These are phyloP conservation scores for Drosophila sechellia DNA, from an alignment of 1,140 invertebrate genomes.

Conservation along the genomic window DNA sequence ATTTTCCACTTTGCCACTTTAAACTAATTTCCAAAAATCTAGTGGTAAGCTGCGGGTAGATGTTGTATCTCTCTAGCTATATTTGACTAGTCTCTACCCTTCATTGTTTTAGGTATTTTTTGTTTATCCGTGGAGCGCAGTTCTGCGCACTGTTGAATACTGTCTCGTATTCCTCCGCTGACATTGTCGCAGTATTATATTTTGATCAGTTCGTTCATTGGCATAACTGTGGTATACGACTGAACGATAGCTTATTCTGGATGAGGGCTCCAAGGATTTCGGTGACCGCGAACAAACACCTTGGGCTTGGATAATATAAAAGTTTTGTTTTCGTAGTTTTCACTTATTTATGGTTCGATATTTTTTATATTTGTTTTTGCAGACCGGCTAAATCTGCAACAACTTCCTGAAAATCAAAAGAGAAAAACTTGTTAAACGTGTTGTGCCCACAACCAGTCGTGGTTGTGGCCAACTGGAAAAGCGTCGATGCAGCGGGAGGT, in stretches of 20 bases:
- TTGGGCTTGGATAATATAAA: not conserved
- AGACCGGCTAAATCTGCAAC: conserved; percentile 61
- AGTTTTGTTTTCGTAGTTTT: conserved; percentile 27
- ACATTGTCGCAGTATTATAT: conserved; percentile 44
- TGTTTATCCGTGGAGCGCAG: conserved; percentile 12
- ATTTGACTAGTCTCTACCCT: conserved; percentile 14
- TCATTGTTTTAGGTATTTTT: conserved; percentile 32
- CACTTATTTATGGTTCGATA: conserved; percentile 46
- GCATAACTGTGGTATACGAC: not conserved
- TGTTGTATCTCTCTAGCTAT: conserved; percentile 2
- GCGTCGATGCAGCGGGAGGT: conserved; percentile 29
- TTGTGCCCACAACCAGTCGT: conserved; percentile 52
- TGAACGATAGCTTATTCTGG: conserved; percentile 13
- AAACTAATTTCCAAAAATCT: not conserved
- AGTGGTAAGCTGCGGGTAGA: not conserved
- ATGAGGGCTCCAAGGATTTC: conserved; percentile 1
- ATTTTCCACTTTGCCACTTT: not conserved
- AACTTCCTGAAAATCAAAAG: conserved; percentile 73
- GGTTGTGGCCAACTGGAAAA: conserved; percentile 54
- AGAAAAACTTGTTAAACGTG: conserved; percentile 77
- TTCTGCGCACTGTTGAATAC: conserved; percentile 16
- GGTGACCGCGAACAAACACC: not conserved
- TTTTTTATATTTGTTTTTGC: conserved; percentile 41
- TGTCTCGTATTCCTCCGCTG: conserved; percentile 11
- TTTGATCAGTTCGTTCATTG: conserved; percentile 2